These are phyloP conservation scores for Tipula confusa DNA, from an alignment of 2,888 invertebrate species.

Conservation along the genomic window DNA sequence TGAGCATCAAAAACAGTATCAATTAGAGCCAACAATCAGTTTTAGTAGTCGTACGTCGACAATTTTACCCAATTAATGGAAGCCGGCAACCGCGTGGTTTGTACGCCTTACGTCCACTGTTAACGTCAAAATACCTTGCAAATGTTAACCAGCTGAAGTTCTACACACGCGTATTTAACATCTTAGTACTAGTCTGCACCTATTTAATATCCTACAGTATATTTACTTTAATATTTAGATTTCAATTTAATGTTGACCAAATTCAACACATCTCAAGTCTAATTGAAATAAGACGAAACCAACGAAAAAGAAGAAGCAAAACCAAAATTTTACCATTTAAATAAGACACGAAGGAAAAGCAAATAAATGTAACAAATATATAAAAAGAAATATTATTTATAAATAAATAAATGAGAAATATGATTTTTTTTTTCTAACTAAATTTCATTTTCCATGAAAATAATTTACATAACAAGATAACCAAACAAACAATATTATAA, in stretches of 20 bases:
- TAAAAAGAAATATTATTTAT: background rate
- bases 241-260: background rate
- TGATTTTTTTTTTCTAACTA: background rate
- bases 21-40: too few relatives aligned
- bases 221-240: too few relatives aligned
- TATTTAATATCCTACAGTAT: too few relatives aligned
- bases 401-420: background rate
- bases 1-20: too few relatives aligned
- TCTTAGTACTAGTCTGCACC: too few relatives aligned
- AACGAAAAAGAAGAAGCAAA: background rate
- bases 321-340: background rate
- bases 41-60: too few relatives aligned
- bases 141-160: too few relatives aligned
- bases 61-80: too few relatives aligned
- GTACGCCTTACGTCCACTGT: too few relatives aligned
- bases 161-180: too few relatives aligned
- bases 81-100: too few relatives aligned
- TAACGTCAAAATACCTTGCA: too few relatives aligned
- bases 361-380: background rate
- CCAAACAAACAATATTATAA: constrained; percentile 25
- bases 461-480: constrained; percentile 12
- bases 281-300: background rate
- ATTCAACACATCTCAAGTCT: background rate
- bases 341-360: background rate
- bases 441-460: background rate